Conservation (phyloP, 2,797 vertebrate species). For the Coccyzus lansbergi region DNA sequence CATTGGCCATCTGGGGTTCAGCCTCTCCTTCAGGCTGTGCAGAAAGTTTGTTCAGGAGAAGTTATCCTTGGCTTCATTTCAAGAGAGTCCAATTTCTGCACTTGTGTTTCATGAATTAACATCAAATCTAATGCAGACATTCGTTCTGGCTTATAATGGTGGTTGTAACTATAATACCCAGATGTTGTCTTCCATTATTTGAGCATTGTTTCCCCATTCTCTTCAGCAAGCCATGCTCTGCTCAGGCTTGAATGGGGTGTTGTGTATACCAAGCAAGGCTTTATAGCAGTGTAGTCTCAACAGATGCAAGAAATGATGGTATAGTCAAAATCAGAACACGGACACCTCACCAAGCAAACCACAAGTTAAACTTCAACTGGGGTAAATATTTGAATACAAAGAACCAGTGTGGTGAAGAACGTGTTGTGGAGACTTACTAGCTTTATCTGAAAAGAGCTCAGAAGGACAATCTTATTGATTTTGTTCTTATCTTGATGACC, state of each 20-base stretch:
- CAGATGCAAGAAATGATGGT: background rate
- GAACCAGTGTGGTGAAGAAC: background rate
- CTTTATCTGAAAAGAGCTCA: background rate
- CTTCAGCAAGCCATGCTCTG: background rate
- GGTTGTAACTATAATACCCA: background rate
- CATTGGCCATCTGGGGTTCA: background rate
- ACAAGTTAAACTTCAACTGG: constrained; percentile 31
- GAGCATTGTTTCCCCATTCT: background rate
- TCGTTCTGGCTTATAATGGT: background rate
- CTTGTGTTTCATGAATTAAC: background rate
- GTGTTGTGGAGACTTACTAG: background rate
- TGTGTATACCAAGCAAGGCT: background rate
- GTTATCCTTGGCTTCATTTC: background rate
- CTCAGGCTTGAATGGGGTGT: background rate
- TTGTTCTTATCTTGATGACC: constrained; percentile 63
- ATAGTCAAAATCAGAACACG: background rate
- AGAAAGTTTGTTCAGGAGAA: background rate
- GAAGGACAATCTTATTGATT: constrained; percentile 45
- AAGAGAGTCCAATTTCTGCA: background rate
- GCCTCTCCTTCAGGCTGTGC: background rate
- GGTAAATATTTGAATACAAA: constrained; percentile 66
- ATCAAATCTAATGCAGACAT: background rate
- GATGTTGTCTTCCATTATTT: background rate
- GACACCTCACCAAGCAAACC: constrained; percentile 20
- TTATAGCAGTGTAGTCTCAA: background rate